A percentile compares a stretch with the other conserved stretches of the same genome.
phyloP scores from a whole-genome alignment of 2,888 invertebrate species.

The Phlogophora meticulosa region DNA sequence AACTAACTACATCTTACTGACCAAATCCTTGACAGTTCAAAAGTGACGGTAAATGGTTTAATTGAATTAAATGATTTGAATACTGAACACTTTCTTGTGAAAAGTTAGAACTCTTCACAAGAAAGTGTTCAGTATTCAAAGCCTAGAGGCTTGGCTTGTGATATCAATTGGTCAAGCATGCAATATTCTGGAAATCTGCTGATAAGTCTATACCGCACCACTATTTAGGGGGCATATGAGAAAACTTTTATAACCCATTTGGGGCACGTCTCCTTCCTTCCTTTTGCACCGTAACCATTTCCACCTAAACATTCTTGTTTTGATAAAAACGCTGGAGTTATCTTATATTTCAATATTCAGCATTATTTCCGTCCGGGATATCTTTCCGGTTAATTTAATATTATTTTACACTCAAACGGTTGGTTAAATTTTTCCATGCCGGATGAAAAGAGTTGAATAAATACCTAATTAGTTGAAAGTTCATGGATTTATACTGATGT shows the following conservation, averaged over 20 bases:
- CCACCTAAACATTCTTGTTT: constrained; percentile 13
- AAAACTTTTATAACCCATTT: not conserved
- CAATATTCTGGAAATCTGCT: too few relatives aligned
- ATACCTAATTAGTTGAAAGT: constrained; percentile 50
- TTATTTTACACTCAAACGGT: constrained; percentile 70
- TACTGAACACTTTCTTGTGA: too few relatives aligned
- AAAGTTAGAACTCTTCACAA: too few relatives aligned
- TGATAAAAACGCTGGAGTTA: constrained; percentile 47
- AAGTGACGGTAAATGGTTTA: too few relatives aligned
- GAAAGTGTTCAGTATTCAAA: too few relatives aligned
- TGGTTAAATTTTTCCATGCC: constrained; percentile 51
- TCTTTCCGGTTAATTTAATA: constrained; percentile 73
- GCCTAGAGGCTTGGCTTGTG: too few relatives aligned
- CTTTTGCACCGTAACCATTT: constrained; percentile 6
- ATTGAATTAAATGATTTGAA: too few relatives aligned
- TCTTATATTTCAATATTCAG: constrained; percentile 47
- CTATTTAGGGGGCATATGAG: not conserved
- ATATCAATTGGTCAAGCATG: too few relatives aligned
- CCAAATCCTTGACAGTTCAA: too few relatives aligned
- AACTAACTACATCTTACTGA: too few relatives aligned
- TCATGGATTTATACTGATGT: constrained; percentile 30
- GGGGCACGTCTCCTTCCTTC: not conserved
- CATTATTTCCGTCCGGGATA: constrained; percentile 66
- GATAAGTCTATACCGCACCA: too few relatives aligned
- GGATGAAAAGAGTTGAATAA: constrained; percentile 50